Evolutionary conservation across 2,113 vertebrate species (phyloP).

Genomic region (Cryptomyrus ogoouensis): DNA sequence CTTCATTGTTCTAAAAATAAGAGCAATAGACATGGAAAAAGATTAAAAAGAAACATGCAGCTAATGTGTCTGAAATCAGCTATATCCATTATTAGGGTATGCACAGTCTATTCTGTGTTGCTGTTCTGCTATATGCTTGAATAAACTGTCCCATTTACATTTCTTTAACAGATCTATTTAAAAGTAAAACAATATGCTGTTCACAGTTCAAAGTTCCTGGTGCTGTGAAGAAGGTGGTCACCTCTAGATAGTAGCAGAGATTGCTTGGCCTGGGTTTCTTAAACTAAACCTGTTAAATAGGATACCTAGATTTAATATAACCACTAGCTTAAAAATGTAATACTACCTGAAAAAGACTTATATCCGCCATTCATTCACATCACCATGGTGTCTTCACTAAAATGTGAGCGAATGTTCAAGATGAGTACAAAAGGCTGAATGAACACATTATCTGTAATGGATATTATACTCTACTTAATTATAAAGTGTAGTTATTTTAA

Average conservation of each 20-base stretch:
- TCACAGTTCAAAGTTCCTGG: background rate
- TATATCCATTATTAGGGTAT: background rate
- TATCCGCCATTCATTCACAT: background rate
- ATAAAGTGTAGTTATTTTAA: background rate
- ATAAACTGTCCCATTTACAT: background rate
- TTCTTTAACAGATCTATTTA: constrained; percentile 1
- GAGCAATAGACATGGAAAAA: background rate
- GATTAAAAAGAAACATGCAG: background rate
- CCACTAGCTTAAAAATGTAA: background rate
- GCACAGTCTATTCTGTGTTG: background rate
- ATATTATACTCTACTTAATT: background rate
- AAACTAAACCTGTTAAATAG: background rate
- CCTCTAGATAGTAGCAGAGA: constrained; percentile 8
- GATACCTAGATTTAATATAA: background rate
- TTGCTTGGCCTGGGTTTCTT: background rate
- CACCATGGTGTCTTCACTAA: background rate
- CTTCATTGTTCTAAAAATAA: background rate
- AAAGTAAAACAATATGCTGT: background rate
- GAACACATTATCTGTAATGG: background rate
- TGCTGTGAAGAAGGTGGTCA: background rate
- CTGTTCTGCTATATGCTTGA: background rate
- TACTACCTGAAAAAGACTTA: background rate
- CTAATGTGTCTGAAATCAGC: background rate
- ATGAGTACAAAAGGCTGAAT: background rate
- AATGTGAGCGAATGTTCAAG: background rate